These are phyloP conservation scores for Melipona beecheii DNA, from an alignment of 2,888 invertebrate species.

Conservation along the genomic window DNA sequence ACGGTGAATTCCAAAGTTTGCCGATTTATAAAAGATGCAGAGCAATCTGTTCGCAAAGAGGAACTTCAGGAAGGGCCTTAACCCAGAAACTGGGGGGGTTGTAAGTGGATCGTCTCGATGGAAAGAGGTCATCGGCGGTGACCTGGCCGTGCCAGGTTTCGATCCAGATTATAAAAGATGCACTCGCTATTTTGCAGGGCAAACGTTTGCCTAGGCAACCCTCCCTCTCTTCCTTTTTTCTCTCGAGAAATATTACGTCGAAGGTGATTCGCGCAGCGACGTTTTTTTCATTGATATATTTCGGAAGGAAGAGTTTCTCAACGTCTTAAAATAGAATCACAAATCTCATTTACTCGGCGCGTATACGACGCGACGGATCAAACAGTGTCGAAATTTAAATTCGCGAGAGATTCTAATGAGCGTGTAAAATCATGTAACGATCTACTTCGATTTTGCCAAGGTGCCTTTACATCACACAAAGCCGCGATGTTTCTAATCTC, in stretches of 20 bases:
- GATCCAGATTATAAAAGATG: slow-evolving; percentile 72
- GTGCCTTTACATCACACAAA: no score
- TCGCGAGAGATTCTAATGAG: no score
- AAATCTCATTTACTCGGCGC: no score
- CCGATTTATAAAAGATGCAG: slow-evolving; percentile 77
- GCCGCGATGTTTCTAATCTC: no score
- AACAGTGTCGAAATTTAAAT: no score
- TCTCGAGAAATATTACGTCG: not conserved
- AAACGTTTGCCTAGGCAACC: slow-evolving; percentile 70
- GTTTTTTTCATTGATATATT: no score
- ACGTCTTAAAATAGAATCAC: no score
- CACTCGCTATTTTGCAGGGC: slow-evolving; percentile 76
- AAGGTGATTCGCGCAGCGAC: no score
- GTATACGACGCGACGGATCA: no score
- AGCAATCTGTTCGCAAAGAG: slow-evolving; percentile 73
- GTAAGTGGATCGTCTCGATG: slow-evolving; percentile 61
- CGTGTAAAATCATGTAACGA: no score
- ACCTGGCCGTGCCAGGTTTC: slow-evolving; percentile 5
- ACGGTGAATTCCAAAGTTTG: slow-evolving; percentile 59
- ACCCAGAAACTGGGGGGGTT: slow-evolving; percentile 68
- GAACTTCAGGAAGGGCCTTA: slow-evolving; percentile 60
- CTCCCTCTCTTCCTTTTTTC: not conserved
- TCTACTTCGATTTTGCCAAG: no score
- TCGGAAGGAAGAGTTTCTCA: no score
- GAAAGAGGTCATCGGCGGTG: slow-evolving; percentile 53